phyloP scores from a whole-genome alignment of 1,140 invertebrate genomes.

The Heterodera schachtii region DNA sequence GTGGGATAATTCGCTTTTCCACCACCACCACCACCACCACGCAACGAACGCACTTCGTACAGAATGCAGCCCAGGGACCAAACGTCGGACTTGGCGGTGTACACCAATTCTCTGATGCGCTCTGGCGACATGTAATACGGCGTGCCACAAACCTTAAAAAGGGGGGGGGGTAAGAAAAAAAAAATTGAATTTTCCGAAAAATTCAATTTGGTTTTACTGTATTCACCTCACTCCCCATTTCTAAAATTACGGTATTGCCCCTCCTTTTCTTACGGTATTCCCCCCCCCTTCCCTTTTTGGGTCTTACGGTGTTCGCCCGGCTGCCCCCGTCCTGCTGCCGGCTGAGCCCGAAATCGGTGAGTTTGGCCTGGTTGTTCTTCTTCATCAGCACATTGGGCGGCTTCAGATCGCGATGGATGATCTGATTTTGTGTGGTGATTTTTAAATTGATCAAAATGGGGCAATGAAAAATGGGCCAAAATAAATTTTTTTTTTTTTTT shows the following conservation, averaged over 20 bases:
- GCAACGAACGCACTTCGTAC: conserved; percentile 27
- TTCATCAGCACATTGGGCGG: conserved; percentile 41
- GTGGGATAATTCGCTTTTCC: too few relatives aligned
- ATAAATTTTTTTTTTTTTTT: too few relatives aligned
- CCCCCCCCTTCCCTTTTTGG: too few relatives aligned
- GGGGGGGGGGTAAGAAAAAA: too few relatives aligned
- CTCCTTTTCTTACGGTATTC: too few relatives aligned
- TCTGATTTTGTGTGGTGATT: neutral
- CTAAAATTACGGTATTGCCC: too few relatives aligned
- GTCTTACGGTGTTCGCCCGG: conserved; percentile 14
- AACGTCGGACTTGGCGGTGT: conserved; percentile 34
- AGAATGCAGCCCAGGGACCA: conserved; percentile 44
- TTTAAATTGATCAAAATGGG: too few relatives aligned
- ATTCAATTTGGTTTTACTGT: too few relatives aligned
- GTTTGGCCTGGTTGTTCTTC: conserved; percentile 21
- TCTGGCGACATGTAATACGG: conserved; percentile 48
- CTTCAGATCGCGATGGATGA: conserved; percentile 44
- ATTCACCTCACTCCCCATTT: too few relatives aligned
- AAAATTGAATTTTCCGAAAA: too few relatives aligned
- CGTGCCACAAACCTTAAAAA: conserved; percentile 33
- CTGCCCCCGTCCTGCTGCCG: conserved; percentile 6
- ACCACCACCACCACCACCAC: too few relatives aligned
- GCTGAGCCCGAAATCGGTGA: conserved; percentile 43
- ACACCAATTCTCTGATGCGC: conserved; percentile 29
- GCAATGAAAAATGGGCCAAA: too few relatives aligned